Evolutionary conservation across 2,888 invertebrate genomes (phyloP).

Genomic region (Pheosia tremula): DNA sequence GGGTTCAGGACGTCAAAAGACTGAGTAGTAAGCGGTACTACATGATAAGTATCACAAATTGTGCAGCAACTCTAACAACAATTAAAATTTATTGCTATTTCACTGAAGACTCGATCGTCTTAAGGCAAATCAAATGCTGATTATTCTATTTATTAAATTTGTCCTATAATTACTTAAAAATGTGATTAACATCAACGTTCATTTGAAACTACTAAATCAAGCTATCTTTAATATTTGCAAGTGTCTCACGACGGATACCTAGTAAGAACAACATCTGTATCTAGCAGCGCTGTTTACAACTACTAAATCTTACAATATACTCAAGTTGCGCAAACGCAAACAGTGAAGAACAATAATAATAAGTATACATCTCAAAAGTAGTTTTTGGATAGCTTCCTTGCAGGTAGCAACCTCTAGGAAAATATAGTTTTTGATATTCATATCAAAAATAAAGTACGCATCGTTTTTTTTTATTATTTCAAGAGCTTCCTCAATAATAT

Average conservation of each 20-base stretch:
- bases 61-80: constrained; percentile 75
- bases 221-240: constrained; percentile 46
- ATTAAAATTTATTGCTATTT: constrained; percentile 79
- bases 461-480: constrained; percentile 56
- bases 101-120: constrained; percentile 68
- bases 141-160: constrained; percentile 50
- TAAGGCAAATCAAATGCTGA: constrained; percentile 77
- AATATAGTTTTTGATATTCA: constrained; percentile 69
- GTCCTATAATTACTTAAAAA: constrained; percentile 43
- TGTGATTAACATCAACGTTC: constrained; percentile 43
- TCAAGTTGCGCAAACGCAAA: constrained; percentile 70
- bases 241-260: constrained; percentile 43
- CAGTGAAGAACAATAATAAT: constrained; percentile 61
- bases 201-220: constrained; percentile 48
- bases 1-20: constrained; percentile 78
- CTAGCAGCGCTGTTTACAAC: constrained; percentile 44
- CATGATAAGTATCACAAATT: constrained; percentile 77
- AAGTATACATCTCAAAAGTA: constrained; percentile 76
- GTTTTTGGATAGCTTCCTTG: constrained; percentile 67
- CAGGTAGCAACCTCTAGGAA: constrained; percentile 73
- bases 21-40: constrained; percentile 76
- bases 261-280: constrained; percentile 43
- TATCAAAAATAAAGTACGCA: constrained; percentile 81
- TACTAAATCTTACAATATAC: constrained; percentile 59
- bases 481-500: constrained; percentile 67